These are phyloP conservation scores for Ivindomyrus marchei DNA, from an alignment of 2,113 vertebrate genomes.

Conservation along the genomic window DNA sequence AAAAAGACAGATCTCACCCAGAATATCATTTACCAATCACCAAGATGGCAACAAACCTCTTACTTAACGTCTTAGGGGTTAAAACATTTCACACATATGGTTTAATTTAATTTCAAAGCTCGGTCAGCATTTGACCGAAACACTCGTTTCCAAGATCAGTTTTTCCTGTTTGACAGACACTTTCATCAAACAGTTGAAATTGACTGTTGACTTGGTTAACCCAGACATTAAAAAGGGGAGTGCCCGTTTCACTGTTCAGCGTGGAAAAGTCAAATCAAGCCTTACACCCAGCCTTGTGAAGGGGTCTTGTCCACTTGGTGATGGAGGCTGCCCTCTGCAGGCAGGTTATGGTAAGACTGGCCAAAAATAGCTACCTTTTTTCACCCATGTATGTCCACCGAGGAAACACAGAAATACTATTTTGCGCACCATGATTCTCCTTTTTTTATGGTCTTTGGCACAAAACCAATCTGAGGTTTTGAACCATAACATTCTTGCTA, in stretches of 20 bases:
- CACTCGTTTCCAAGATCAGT: neutral
- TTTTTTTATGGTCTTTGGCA: neutral
- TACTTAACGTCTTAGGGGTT: neutral
- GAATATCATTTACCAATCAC: neutral
- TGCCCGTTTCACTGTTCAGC: neutral
- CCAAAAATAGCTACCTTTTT: neutral
- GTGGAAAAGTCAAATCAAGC: neutral
- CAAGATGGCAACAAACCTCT: neutral
- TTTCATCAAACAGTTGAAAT: neutral
- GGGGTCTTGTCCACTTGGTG: neutral
- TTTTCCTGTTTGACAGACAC: neutral
- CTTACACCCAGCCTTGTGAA: neutral
- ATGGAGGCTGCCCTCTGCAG: neutral
- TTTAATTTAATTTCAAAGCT: neutral
- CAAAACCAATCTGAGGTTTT: neutral
- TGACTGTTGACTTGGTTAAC: neutral
- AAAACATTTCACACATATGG: neutral
- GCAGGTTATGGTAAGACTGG: neutral
- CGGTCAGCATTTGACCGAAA: neutral
- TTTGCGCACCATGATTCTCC: neutral
- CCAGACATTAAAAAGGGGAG: neutral
- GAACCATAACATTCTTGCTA: neutral
- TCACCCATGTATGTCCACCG: neutral
- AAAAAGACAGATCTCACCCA: neutral
- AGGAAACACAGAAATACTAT: neutral